phyloP scores from a whole-genome alignment of 2,113 vertebrate genomes.

The Hippolais icterina region DNA sequence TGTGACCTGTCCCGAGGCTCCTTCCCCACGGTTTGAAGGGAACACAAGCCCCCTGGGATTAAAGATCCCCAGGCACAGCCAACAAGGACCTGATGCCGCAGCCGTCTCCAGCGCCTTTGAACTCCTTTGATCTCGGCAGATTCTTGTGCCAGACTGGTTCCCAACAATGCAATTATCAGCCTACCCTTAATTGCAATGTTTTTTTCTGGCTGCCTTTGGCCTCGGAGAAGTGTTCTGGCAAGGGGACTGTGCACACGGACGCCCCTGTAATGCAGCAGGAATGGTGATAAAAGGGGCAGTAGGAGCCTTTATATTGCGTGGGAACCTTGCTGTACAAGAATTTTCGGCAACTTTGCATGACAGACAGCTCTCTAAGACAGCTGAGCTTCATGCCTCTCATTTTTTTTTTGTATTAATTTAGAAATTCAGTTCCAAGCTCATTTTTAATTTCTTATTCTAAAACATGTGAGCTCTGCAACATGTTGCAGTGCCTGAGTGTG shows the following conservation, averaged over 20 bases:
- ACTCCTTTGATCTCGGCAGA: constrained; percentile 13
- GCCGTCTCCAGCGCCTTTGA: background rate
- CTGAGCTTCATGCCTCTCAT: background rate
- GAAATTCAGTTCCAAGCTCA: background rate
- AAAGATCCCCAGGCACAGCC: background rate
- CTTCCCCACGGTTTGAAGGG: background rate
- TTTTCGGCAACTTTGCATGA: background rate
- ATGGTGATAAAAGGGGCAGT: background rate
- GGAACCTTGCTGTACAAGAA: background rate
- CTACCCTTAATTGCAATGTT: constrained; percentile 29
- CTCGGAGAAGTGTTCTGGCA: background rate
- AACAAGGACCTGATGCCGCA: background rate
- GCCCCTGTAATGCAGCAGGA: constrained; percentile 13
- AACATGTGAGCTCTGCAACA: background rate
- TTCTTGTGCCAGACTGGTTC: constrained; percentile 51
- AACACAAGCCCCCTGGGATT: background rate
- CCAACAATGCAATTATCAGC: constrained; percentile 53
- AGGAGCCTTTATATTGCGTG: constrained; percentile 24
- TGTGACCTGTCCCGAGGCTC: background rate
- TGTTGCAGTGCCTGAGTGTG: background rate
- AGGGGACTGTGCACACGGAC: background rate
- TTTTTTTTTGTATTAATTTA: background rate
- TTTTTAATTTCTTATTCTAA: background rate
- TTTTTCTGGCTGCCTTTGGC: constrained; percentile 31
- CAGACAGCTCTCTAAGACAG: background rate